phyloP scores from a whole-genome alignment of 2,113 vertebrate species.

The Nothocercus julius region DNA sequence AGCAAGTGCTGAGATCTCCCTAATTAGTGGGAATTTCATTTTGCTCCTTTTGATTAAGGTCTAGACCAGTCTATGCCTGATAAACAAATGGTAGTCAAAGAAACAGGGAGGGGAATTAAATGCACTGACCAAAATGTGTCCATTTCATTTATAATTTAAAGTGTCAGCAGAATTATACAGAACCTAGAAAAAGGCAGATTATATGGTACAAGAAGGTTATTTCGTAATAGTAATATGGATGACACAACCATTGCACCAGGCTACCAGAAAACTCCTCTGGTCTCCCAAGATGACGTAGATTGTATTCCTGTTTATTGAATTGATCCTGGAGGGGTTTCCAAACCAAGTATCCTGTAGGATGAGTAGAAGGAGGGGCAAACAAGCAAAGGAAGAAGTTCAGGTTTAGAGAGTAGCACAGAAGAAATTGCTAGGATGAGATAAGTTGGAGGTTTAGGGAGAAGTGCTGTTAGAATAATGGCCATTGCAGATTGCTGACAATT shows the following conservation, averaged over 20 bases:
- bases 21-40: slow-evolving; percentile 50
- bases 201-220: not conserved
- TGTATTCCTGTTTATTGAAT: not conserved
- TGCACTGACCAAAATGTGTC: not conserved
- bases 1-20: slow-evolving; percentile 56
- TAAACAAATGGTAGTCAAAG: slow-evolving; percentile 65
- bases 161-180: slow-evolving; percentile 5
- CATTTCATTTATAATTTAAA: not conserved
- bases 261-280: not conserved
- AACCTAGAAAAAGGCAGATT: not conserved
- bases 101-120: slow-evolving; percentile 25
- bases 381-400: not conserved
- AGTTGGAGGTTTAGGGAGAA: not conserved
- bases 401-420: not conserved
- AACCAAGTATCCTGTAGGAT: not conserved
- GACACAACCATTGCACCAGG: not conserved
- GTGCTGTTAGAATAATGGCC: not conserved
- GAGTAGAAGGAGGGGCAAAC: not conserved
- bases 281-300: not conserved
- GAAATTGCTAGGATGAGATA: not conserved
- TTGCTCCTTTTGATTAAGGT: slow-evolving; percentile 61
- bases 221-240: not conserved
- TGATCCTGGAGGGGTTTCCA: not conserved
- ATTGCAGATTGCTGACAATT: not conserved
- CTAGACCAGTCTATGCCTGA: slow-evolving; percentile 17